Conservation (phyloP, 2,888 invertebrate species). For the Archips xylosteana region DNA sequence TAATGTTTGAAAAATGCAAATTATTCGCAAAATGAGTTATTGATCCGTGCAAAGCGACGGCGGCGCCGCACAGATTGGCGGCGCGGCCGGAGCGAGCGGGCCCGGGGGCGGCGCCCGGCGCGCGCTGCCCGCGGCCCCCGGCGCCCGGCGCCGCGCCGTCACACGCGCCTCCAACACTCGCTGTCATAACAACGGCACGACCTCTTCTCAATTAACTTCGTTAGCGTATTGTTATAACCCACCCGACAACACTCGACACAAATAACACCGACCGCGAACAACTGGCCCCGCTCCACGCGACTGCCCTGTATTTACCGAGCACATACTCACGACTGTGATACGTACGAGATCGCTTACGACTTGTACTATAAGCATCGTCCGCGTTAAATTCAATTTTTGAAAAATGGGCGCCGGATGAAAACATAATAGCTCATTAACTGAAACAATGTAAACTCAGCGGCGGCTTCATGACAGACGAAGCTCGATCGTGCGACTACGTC, state of each 20-base stretch:
- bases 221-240: constrained; percentile 69
- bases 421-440: constrained; percentile 56
- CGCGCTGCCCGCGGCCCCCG: constrained; percentile 50
- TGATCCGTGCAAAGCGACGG: constrained; percentile 47
- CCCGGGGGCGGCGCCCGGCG: constrained; percentile 43
- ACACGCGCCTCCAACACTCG: constrained; percentile 53
- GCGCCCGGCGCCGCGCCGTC: constrained; percentile 50
- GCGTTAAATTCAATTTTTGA: constrained; percentile 9
- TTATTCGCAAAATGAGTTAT: constrained; percentile 48
- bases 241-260: constrained; percentile 57
- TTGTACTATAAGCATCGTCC: constrained; percentile 1
- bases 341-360: constrained; percentile 20
- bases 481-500: constrained; percentile 75
- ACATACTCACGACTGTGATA: constrained; percentile 25
- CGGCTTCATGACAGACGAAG: constrained; percentile 73
- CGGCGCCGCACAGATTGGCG: constrained; percentile 36
- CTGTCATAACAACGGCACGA: constrained; percentile 67
- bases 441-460: constrained; percentile 73
- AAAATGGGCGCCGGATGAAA: constrained; percentile 47
- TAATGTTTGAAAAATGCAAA: constrained; percentile 42
- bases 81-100: constrained; percentile 43
- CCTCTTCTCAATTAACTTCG: constrained; percentile 74
- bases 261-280: constrained; percentile 58
- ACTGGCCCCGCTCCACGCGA: constrained; percentile 31
- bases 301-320: constrained; percentile 31